These are phyloP conservation scores for Melieria crassipennis DNA, from an alignment of 2,888 invertebrate genomes.

Conservation along the genomic window DNA sequence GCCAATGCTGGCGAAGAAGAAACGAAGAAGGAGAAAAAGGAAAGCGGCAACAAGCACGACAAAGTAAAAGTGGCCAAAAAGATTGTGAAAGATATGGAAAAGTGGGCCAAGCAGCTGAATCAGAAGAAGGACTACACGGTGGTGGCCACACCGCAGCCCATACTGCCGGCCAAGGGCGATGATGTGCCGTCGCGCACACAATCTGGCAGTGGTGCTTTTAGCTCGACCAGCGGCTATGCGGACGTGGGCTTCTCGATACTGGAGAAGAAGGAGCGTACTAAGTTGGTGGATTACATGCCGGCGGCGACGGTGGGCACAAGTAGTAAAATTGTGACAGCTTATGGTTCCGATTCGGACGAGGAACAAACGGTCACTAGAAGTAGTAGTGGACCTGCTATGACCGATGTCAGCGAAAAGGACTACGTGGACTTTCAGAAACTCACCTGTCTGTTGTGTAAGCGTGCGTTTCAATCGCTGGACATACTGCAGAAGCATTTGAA, in stretches of 20 bases:
- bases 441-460: conserved; percentile 93
- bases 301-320: conserved; percentile 41
- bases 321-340: conserved; percentile 77
- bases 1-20: conserved; percentile 44
- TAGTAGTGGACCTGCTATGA: conserved; percentile 55
- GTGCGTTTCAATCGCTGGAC: conserved; percentile 91
- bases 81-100: conserved; percentile 87
- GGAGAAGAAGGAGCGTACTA: conserved; percentile 74
- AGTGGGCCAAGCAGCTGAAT: conserved; percentile 96
- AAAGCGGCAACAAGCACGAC: conserved; percentile 78
- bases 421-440: conserved; percentile 89
- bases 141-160: conserved; percentile 60
- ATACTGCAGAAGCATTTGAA: conserved; percentile 90
- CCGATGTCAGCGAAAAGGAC: conserved; percentile 73
- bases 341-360: conserved; percentile 76
- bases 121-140: conserved; percentile 84
- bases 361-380: conserved; percentile 39
- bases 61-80: conserved; percentile 98
- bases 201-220: conserved; percentile 18
- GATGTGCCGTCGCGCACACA: conserved; percentile 40
- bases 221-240: conserved; percentile 74
- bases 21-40: conserved; percentile 67
- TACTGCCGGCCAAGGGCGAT: conserved; percentile 50
- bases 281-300: conserved; percentile 61
- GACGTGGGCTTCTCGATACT: conserved; percentile 94